These are phyloP conservation scores for Heliocidaris erythrogramma DNA, from an alignment of 35 echinoderm and acorn worm species.

Conservation along the genomic window DNA sequence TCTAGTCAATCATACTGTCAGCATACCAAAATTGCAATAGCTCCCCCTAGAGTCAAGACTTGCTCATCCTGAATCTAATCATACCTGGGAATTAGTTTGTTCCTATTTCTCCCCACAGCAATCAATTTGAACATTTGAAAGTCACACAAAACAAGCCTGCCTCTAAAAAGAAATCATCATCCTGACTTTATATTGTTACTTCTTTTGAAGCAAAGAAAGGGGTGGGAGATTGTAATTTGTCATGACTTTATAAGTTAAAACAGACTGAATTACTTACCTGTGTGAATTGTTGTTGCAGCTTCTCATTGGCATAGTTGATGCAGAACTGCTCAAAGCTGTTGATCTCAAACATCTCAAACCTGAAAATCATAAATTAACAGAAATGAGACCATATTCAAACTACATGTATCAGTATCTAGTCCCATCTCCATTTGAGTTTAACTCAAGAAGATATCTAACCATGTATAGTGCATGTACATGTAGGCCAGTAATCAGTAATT, in stretches of 20 bases:
- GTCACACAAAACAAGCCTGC: not conserved
- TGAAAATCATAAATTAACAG: slow-evolving; percentile 37
- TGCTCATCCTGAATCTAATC: not conserved
- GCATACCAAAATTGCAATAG: not conserved
- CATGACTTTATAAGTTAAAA: not conserved
- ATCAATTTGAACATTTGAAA: not conserved
- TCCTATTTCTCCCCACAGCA: not conserved
- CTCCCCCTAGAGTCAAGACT: not conserved
- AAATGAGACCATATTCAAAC: not conserved
- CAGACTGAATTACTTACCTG: slow-evolving; percentile 64
- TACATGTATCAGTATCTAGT: no score
- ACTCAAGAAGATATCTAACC: no score
- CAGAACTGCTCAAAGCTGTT: slow-evolving; percentile 99
- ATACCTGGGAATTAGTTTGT: not conserved
- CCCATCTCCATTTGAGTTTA: no score
- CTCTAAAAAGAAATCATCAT: no score
- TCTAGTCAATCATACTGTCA: not conserved
- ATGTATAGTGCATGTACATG: no score
- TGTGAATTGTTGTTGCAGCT: slow-evolving; percentile 97
- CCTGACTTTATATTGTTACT: not conserved
- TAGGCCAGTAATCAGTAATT: no score
- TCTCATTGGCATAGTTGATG: slow-evolving; percentile 99
- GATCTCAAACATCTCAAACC: slow-evolving; percentile 99
- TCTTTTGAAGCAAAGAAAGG: not conserved
- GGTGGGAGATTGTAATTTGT: not conserved